phyloP scores from a whole-genome alignment of 1,140 invertebrate genomes.

The Laupala kohalensis region DNA sequence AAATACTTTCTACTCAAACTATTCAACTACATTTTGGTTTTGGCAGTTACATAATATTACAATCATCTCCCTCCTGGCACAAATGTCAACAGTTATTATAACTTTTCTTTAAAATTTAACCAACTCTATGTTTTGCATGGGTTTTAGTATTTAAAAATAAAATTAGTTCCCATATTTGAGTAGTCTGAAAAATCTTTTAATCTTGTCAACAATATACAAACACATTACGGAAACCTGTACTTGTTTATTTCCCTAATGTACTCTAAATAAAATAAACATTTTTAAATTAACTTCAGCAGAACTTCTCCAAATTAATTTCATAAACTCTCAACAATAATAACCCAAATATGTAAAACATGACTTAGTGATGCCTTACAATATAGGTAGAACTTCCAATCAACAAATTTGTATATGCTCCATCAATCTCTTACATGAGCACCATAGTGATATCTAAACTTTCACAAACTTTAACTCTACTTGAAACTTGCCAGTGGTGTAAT shows the following conservation, averaged over 20 bases:
- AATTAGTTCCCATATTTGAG: background rate
- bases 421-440: background rate
- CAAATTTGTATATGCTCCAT: background rate
- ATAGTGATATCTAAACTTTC: background rate
- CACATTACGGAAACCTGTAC: background rate
- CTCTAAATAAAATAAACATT: background rate
- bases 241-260: background rate
- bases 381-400: background rate
- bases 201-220: background rate
- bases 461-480: background rate
- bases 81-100: background rate
- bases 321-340: background rate
- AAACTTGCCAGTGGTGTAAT: background rate
- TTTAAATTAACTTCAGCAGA: background rate
- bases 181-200: background rate
- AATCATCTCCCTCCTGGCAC: background rate
- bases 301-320: background rate
- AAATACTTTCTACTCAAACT: background rate
- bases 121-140: background rate
- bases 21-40: background rate
- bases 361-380: background rate
- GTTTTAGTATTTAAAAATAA: background rate
- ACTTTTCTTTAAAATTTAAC: background rate
- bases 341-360: background rate
- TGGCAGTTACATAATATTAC: background rate